phyloP scores from a whole-genome alignment of 53 echinoderm and acorn worm species.

The Patiria pectinifera region DNA sequence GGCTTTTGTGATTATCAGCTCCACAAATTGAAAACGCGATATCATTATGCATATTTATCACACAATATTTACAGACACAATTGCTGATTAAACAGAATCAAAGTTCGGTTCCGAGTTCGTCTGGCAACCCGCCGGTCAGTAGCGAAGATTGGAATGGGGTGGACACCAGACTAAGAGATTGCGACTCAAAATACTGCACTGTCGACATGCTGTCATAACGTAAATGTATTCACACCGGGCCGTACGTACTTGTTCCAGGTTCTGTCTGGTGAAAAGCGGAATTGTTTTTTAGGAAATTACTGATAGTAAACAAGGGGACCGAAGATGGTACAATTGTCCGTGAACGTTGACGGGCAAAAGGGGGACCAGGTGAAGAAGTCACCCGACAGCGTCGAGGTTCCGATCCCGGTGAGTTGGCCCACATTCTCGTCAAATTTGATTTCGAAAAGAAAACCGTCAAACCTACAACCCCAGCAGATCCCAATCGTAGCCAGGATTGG shows the following conservation, averaged over 20 bases:
- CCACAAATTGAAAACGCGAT: no score
- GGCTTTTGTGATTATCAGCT: no score
- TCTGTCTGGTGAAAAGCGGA: background rate
- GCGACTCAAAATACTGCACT: no score
- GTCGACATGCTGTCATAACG: no score
- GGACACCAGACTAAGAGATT: no score
- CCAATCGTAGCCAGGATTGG: no score
- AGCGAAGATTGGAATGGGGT: no score
- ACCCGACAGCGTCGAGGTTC: background rate
- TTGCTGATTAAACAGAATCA: no score
- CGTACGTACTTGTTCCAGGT: background rate
- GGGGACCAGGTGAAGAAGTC: background rate
- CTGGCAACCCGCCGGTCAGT: no score
- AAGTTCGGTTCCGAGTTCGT: no score
- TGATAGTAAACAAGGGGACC: background rate
- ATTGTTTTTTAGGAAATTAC: background rate
- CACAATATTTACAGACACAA: no score
- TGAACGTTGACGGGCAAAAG: constrained; percentile 1
- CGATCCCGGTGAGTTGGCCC: background rate
- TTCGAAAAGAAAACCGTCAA: background rate
- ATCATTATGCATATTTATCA: no score
- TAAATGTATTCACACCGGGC: background rate
- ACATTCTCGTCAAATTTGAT: background rate
- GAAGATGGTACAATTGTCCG: background rate
- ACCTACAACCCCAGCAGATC: background rate